A percentile compares a stretch with the other conserved stretches of the same genome.
These are phyloP conservation scores for Mycteria americana DNA, from an alignment of 2,797 vertebrate genomes.

Conservation along the genomic window DNA sequence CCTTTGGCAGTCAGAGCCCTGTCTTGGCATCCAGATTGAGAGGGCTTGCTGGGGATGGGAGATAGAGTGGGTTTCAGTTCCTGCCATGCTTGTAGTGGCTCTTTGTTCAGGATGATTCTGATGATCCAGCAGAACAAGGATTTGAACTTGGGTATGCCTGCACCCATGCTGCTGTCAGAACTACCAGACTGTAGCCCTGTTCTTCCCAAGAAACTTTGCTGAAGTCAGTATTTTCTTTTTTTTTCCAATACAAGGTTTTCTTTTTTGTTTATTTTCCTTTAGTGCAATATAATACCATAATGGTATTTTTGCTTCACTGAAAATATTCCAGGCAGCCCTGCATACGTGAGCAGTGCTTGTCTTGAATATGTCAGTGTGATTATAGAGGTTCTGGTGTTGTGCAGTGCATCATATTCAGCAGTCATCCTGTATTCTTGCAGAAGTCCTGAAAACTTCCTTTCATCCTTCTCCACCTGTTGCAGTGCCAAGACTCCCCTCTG, in stretches of 20 bases:
- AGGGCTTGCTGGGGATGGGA: neutral
- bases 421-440: neutral
- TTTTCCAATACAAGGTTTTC: neutral
- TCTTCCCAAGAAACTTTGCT: neutral
- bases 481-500: neutral
- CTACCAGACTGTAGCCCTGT: neutral
- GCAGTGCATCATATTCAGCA: neutral
- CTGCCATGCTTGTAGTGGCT: neutral
- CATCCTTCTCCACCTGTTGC: neutral
- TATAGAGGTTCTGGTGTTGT: neutral
- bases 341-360: fast-evolving
- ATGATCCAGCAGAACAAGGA: neutral
- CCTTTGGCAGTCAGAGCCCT: neutral
- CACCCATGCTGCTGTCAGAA: neutral
- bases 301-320: neutral
- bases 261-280: neutral
- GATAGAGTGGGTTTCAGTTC: neutral
- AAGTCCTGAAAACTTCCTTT: neutral
- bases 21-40: fast-evolving
- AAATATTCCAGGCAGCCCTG: neutral
- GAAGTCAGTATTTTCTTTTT: neutral
- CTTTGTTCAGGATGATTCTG: neutral
- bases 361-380: neutral
- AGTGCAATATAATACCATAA: neutral
- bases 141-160: neutral